phyloP scores from a whole-genome alignment of 2,113 vertebrate genomes.

The Aythya baeri region DNA sequence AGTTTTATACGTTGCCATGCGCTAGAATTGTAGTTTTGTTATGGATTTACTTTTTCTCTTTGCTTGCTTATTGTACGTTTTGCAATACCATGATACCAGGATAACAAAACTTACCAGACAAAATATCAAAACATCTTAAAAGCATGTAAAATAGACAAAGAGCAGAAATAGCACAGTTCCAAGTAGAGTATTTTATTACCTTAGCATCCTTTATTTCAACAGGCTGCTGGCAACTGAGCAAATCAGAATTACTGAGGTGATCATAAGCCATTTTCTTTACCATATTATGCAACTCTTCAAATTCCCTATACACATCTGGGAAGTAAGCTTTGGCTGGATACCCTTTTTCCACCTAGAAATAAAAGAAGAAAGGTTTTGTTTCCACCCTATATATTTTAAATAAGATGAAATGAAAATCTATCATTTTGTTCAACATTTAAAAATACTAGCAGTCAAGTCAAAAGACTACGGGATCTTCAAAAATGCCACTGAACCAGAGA shows the following conservation, averaged over 20 bases:
- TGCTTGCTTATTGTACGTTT: neutral
- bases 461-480: neutral
- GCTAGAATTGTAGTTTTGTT: neutral
- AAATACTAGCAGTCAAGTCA: neutral
- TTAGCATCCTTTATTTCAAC: constrained; percentile 86
- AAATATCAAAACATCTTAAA: neutral
- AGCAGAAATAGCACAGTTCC: neutral
- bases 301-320: constrained; percentile 91
- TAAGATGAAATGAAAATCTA: neutral
- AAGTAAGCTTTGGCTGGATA: constrained; percentile 80
- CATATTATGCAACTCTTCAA: constrained; percentile 89
- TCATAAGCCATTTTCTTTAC: constrained; percentile 89
- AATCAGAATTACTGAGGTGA: constrained; percentile 79
- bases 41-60: neutral
- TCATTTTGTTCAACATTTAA: neutral
- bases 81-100: neutral
- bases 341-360: constrained; percentile 83
- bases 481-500: neutral
- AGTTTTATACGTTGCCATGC: neutral
- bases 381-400: neutral
- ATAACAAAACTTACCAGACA: neutral
- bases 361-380: neutral
- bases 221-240: constrained; percentile 61
- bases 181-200: constrained; percentile 74
- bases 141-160: neutral